Evolutionary conservation across 2,113 vertebrate genomes (phyloP), one percentile per base, ranked within the genome.

Genomic region (Pteruthius melanotis): DNA sequence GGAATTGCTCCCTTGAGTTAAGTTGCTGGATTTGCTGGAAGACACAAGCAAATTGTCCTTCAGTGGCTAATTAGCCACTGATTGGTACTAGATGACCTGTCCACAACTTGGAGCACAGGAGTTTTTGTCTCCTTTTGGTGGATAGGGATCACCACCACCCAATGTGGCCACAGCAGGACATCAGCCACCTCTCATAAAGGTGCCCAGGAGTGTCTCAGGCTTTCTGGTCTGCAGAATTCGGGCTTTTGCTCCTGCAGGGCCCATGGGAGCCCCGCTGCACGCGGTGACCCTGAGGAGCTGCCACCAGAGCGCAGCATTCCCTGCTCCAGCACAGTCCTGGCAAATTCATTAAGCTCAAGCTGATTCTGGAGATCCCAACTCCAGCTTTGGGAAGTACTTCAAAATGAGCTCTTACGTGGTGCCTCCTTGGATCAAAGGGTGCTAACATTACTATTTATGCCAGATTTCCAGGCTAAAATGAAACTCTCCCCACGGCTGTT

Each of bases 351-450:
- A 97, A 91, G 93, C 74, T 87, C 78, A 30, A 74, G 69, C 83
- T 82, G 83, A 94, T 88, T 90, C 85, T 88, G 78, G 90, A 93
- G 93, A 96, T 85, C 94, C 94, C 94, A 92, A 81, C 85, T 80
- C 79, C 90, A 93, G 17, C 61, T 92, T 96, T 93, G 94, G 87
- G 90, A 94, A 94, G 56, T 50, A 87, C 94, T 97, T 95, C 96
- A 95, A 96, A 95, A 90, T 78, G 82, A 96, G 87, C 82, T 96
- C 93, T 96, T 96, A 94, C 59, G 93, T 95, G 95, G 93, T 97
- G 92, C 92, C 94, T 95, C 47, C 85, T 90, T 95, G 95, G 92
- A 95, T 92, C 92, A 88, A 79, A 95, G 93, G 94, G 94, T 96
- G 92, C 94, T 95, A 95, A 96, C 93, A 92, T 90, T 95, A 59